Conservation (phyloP, 2,113 vertebrate species). For the Calyptomena viridis region DNA sequence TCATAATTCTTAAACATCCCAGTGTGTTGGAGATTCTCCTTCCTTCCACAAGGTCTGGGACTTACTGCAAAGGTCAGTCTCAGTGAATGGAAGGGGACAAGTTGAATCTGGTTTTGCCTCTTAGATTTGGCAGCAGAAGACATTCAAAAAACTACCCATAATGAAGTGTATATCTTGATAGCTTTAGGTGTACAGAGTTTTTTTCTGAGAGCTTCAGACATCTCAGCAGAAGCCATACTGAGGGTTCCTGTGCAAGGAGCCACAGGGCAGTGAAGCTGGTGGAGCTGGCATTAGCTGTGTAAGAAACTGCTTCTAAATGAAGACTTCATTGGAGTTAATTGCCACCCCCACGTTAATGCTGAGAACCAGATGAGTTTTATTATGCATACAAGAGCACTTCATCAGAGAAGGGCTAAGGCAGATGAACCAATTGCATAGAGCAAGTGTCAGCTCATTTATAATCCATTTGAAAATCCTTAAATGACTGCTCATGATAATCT, state of each 20-base stretch:
- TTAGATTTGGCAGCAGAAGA: not conserved
- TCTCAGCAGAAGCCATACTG: not conserved
- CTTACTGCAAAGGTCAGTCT: not conserved
- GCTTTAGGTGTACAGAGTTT: not conserved
- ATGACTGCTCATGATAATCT: not conserved
- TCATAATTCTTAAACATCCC: not conserved
- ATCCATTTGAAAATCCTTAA: constrained; percentile 43
- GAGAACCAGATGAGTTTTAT: constrained; percentile 46
- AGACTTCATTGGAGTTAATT: constrained; percentile 41
- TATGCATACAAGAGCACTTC: constrained; percentile 15
- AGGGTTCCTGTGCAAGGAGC: not conserved
- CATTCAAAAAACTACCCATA: not conserved
- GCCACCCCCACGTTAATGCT: not conserved
- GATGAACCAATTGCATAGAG: constrained; percentile 27
- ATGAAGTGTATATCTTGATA: not conserved
- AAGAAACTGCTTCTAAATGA: constrained; percentile 11
- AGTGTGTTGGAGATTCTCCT: not conserved
- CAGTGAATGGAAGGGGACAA: not conserved
- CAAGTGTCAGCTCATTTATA: constrained; percentile 48
- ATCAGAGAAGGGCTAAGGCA: constrained; percentile 22
- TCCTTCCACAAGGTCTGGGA: not conserved
- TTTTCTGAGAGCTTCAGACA: not conserved
- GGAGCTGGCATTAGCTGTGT: not conserved
- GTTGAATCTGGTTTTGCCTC: not conserved
- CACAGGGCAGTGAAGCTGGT: not conserved